A percentile compares a stretch with the other conserved stretches of the same genome.
phyloP scores from a whole-genome alignment of 2,113 vertebrate genomes.

The Corapipo altera region DNA sequence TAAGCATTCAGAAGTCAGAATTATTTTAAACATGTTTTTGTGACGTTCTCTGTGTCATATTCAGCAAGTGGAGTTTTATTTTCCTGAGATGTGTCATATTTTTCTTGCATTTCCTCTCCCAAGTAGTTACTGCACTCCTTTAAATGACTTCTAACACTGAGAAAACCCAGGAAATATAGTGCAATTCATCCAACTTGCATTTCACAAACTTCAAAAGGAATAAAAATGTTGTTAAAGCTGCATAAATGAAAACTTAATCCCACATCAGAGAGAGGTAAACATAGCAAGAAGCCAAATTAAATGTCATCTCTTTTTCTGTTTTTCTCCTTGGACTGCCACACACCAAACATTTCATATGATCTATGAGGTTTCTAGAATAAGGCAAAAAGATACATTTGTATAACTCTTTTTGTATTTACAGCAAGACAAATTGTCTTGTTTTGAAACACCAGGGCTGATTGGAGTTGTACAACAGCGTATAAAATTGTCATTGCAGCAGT shows the following conservation, averaged over 20 bases:
- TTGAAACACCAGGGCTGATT: conserved; percentile 60
- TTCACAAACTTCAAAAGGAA: conserved; percentile 51
- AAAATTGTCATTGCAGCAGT: conserved; percentile 60
- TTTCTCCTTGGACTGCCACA: conserved; percentile 43
- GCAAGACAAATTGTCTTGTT: conserved; percentile 68
- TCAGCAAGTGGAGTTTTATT: not conserved
- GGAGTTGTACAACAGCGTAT: conserved; percentile 41
- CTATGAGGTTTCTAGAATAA: conserved; percentile 40
- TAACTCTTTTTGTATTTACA: conserved; percentile 67
- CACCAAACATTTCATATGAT: conserved; percentile 57
- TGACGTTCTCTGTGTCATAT: not conserved
- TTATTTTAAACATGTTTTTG: not conserved
- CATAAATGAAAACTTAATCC: conserved; percentile 58
- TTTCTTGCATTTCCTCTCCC: not conserved
- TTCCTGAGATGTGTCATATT: not conserved
- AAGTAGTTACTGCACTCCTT: not conserved
- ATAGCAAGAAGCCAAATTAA: conserved; percentile 23
- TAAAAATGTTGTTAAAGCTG: conserved; percentile 45
- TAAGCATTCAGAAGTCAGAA: not conserved
- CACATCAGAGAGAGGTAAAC: conserved; percentile 49
- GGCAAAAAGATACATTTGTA: conserved; percentile 53
- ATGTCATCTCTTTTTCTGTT: conserved; percentile 11
- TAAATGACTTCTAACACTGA: not conserved
- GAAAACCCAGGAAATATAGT: not conserved
- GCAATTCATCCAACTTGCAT: conserved; percentile 27